Evolutionary conservation across 1,140 invertebrate genomes (phyloP), one percentile per base, ranked within the genome.

Genomic region (Mactra quadrangularis): DNA sequence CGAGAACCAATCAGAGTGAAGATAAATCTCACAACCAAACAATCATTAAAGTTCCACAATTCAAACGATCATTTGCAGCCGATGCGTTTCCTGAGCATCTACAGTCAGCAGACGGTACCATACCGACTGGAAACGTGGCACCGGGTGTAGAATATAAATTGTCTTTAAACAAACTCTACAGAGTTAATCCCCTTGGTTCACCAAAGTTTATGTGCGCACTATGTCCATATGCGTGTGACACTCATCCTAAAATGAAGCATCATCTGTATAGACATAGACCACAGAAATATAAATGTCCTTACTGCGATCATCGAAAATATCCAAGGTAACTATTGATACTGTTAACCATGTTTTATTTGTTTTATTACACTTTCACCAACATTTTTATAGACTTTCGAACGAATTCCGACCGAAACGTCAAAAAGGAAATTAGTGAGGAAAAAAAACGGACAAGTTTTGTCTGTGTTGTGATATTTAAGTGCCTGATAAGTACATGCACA

Each of bases 191-290:
- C 7, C 53, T 38, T 53, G 79, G 79, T 27, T 74, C 70, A 22
- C 79, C 79, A 2, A 74, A 75, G 52, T 82, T 74, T 22, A 47
- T 82, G 79, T 82, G 79, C 31, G 68, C 59, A 0, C 13, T 74
- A 25, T 82, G 79, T 45, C 41, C 66, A 1, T 82, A 74, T 52
- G 79, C 70, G 13, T 74, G 70, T 31, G 79, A 82, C 33, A 82
- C 79, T 0, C 79, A 82, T 52, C 79, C 79, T 2, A 82, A 82
- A 53, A 82, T 82, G 79, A 82, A 82, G 50, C 79, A 82, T 66
- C 79, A 82, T 57, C 71, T 82, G 29, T 82, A 82, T 29, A 57
- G 79, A 38, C 79, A 82, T 55, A 22, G 79, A 19, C 79, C 79
- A 13, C 79, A 82, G 47, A 71, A 75, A 29, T 82, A 82, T 59